Evolutionary conservation across 2,797 vertebrate genomes (phyloP), one percentile per base, ranked within the genome.

Genomic region (Mormyrus proboscirostris): DNA sequence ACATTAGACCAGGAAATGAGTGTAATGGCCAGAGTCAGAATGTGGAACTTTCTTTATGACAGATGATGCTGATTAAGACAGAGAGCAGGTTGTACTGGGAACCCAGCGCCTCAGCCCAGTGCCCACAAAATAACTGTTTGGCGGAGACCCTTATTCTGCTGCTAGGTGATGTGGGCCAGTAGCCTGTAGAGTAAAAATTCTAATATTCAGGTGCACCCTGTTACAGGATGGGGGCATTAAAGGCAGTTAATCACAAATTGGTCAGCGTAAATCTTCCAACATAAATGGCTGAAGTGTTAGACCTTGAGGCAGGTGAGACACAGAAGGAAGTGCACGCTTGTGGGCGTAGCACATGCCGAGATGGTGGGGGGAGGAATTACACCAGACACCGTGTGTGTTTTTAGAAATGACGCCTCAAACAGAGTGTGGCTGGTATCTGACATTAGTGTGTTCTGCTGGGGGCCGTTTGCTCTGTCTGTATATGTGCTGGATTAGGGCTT

Each of bases 1-100:
- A 95, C 94, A 95, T 95, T 95, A 95, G 91, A 93, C 94, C 89
- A 96, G 95, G 95, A 96, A 96, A 96, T 96, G 93, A 95, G 94
- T 95, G 93, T 95, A 96, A 96, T 95, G 94, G 94, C 94, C 92
- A 94, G 93, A 91, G 92, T 93, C 90, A 90, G 90, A 90, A 90
- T 50, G 84, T 89, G 89, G 87, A 88, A 88, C 86, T 91, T 88
- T 76, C 88, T 89, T 94, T 93, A 94, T 94, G 94, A 95, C 93
- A 95, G 94, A 95, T 93, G 94, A 95, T 95, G 93, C 94, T 94
- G 94, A 95, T 95, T 95, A 96, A 96, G 93, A 93, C 92, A 93
- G 91, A 92, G 93, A 93, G 49, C 57, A 86, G 87, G 65, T 69
- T 87, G 25, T 55, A 44, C 29, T 73, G 38, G 49, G 16, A 73